These are phyloP conservation scores for Anthrax anthrax DNA, from an alignment of 2,888 invertebrate species.

Conservation along the genomic window DNA sequence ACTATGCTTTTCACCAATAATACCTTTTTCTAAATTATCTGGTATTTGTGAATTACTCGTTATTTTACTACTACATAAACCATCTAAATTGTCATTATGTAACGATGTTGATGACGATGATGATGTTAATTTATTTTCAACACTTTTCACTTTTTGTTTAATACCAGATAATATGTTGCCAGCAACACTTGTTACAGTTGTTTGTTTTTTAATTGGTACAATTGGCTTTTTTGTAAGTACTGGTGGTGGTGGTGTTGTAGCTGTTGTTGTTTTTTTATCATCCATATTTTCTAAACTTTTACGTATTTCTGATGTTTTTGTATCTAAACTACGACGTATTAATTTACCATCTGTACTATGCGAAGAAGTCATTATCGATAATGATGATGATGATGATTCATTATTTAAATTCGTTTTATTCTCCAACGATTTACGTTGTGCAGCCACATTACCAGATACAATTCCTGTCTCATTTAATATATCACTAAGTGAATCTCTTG, in stretches of 20 bases:
- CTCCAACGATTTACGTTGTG: slow-evolving; percentile 40
- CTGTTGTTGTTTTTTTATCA: slow-evolving; percentile 32
- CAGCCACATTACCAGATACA: slow-evolving; percentile 35
- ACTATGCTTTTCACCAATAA: slow-evolving; percentile 19
- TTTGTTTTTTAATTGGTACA: slow-evolving; percentile 53
- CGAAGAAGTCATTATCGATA: too few species aligned
- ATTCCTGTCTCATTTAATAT: slow-evolving; percentile 31
- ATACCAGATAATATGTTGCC: slow-evolving; percentile 45
- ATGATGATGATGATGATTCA: too few species aligned
- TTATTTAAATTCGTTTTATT: slow-evolving; percentile 24
- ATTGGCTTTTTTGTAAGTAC: slow-evolving; percentile 46
- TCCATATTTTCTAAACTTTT: slow-evolving; percentile 33
- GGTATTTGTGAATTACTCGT: slow-evolving; percentile 18
- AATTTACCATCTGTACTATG: slow-evolving; percentile 4
- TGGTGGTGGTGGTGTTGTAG: too few species aligned
- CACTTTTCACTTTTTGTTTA: slow-evolving; percentile 43
- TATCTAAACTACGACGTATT: slow-evolving; percentile 11
- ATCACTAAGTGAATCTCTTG: slow-evolving; percentile 32
- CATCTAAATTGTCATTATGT: slow-evolving; percentile 36
- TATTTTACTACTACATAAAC: slow-evolving; percentile 35
- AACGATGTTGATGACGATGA: too few species aligned
- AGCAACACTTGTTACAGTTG: slow-evolving; percentile 42
- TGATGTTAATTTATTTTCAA: slow-evolving; percentile 38
- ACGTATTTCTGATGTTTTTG: slow-evolving; percentile 22
- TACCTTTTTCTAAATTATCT: slow-evolving; percentile 18